A percentile compares a stretch with the other conserved stretches of the same genome.
These are phyloP conservation scores for Aix galericulata DNA, from an alignment of 2,113 vertebrate genomes.

Conservation along the genomic window DNA sequence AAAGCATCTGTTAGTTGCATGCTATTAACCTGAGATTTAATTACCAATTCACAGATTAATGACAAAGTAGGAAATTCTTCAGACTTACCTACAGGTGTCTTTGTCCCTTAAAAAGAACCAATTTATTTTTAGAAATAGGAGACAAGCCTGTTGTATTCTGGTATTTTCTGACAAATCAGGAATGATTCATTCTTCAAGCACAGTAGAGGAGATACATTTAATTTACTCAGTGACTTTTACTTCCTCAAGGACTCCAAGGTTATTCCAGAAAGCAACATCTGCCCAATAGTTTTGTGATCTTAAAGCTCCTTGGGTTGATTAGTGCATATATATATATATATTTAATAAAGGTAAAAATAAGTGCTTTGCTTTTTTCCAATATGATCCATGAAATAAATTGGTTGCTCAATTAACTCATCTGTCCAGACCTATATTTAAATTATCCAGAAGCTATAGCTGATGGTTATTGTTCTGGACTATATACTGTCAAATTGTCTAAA, in stretches of 20 bases:
- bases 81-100: slow-evolving; percentile 51
- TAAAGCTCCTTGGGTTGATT: background rate
- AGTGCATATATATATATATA: background rate
- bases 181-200: slow-evolving; percentile 69
- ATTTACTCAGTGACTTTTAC: slow-evolving; percentile 29
- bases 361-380: background rate
- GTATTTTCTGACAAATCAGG: slow-evolving; percentile 54
- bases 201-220: slow-evolving; percentile 31
- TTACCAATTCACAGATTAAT: slow-evolving; percentile 49
- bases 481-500: background rate
- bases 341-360: background rate
- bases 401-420: background rate
- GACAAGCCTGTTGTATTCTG: slow-evolving; percentile 51
- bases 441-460: background rate
- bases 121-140: slow-evolving; percentile 54
- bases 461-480: background rate
- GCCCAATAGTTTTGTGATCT: background rate
- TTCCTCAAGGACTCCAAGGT: slow-evolving; percentile 20
- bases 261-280: slow-evolving; percentile 46
- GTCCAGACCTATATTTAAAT: background rate
- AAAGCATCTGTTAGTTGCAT: slow-evolving; percentile 12
- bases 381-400: background rate
- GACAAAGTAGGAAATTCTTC: slow-evolving; percentile 9
- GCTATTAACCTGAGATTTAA: slow-evolving; percentile 67
- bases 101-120: slow-evolving; percentile 42